Base-by-base conservation (phyloP, 1,140 invertebrate genomes). In the Mercenaria mercenaria region DNA sequence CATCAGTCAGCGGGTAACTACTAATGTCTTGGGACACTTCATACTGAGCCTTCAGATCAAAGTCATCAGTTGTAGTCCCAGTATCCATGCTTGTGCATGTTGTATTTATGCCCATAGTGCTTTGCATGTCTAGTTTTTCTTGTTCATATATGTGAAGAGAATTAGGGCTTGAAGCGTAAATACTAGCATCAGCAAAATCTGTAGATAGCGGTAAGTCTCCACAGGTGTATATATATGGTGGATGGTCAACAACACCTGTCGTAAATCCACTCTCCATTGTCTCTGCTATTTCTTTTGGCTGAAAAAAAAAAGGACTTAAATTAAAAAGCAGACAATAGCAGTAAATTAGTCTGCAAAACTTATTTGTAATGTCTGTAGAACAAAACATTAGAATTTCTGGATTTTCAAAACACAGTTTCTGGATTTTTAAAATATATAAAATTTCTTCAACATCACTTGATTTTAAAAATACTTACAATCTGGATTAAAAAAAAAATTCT, bases 91-190 rank as follows among this genome's bases (percentile, higher is more conserved):
- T 83, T n/a, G 67, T 90, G 26, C 82, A 83, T 61, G 81, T 61
- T 0, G 84, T 67, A 20, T 52, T 67, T 23, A 61, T 69, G 29
- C 88, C 86, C 43, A 93, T 80, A 0, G 90, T 87, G 76, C 92
- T 92, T 61, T 93, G 93, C 93, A 94, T 93, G 85, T 94, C 93
- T 32, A 89, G 81, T 79, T 91, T 93, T 69, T 95, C 94, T 61
- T 94, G 94, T 56, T 95, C 94, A 91, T 95, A 95, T 91, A 95
- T 93, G 82, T 90, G 92, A 23, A 94, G 83, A 1, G 94, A 95
- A 79, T 95, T 95, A 56, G 94, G 94, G 90, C 94, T 95, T 29
- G 92, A 92, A 26, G 94, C 93, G 88, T 93, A 93, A 0, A 92
- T 90, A 23, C 90, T 85, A 18, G 88, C 72, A 79, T 91, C 91